Base-by-base conservation (phyloP, 2,113 vertebrate species). In the Spea multiplicata region DNA sequence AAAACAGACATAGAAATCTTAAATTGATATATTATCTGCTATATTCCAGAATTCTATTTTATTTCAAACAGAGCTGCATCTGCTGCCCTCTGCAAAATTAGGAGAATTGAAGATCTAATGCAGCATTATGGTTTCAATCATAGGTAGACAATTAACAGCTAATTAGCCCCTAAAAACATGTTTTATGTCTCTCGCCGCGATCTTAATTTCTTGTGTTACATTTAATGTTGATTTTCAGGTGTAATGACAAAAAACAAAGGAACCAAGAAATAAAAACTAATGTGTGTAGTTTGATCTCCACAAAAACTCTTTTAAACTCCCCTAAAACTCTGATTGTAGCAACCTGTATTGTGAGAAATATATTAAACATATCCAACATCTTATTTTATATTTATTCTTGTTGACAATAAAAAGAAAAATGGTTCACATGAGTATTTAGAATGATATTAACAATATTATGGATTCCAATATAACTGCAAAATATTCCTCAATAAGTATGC, bases 121-220 rank as follows among this genome's bases (percentile, higher is more conserved):
- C 75, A 62, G 55, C 67, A 10, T 77, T 70, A 77, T 77, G 68
- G 52, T 61, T 44, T 68, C n/a, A 70, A 71, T 77, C 66, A 77
- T 69, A 59, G 66, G 53, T 62, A 70, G 66, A 47, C 67, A 50
- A 53, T 76, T 70, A 70, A 77, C 48, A 50, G 46, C 62, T 66
- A 53, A 66, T 46, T 66, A 66, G 50, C 44, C 49, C 44, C 13
- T 44, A 16, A 30, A 30, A 30, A 30, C 5, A 30, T 6, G 61
- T 64, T 30, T 64, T 9, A 30, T 17, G 4, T 64, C 8, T 64
- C 30, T 64, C 8, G 4, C n/a, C 5, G 8, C 30, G 61, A 16
- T 64, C 14, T 17, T 64, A 5, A 17, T 64, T 30, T 64, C 5
- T 64, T 5, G 3, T 64, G 14, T 12, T 64, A 14, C 61, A 64